These are phyloP conservation scores for Kuschelorhynchus macadamiae DNA, from an alignment of 2,888 invertebrate species.

Conservation along the genomic window DNA sequence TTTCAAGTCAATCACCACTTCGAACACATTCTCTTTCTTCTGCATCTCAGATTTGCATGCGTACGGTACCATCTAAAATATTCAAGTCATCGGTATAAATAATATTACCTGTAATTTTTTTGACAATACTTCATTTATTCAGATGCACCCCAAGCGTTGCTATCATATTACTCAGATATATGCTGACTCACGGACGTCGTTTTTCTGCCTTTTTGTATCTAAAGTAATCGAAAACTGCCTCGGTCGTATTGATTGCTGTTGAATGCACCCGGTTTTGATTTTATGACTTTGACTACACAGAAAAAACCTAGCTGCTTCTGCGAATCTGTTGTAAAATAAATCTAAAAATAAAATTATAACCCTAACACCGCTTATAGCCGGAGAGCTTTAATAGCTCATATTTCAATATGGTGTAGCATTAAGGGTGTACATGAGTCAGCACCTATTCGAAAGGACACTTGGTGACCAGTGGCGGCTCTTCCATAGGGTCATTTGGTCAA, in stretches of 20 bases:
- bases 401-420: no score
- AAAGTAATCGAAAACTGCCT: slow-evolving; percentile 33
- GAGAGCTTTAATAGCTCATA: no score
- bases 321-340: no score
- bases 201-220: slow-evolving; percentile 27
- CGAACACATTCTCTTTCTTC: neutral
- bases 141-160: slow-evolving; percentile 41
- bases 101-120: slow-evolving; percentile 46
- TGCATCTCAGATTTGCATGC: slow-evolving; percentile 34
- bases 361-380: no score
- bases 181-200: slow-evolving; percentile 25
- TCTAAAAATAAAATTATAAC: no score
- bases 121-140: slow-evolving; percentile 46
- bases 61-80: slow-evolving; percentile 26
- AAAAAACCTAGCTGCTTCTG: no score
- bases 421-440: no score
- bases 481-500: no score
- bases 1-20: slow-evolving; percentile 27
- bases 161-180: slow-evolving; percentile 33
- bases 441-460: no score
- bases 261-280: slow-evolving; percentile 4
- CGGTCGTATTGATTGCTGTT: slow-evolving; percentile 24
- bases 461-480: no score
- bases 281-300: no score
- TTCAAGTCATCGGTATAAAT: slow-evolving; percentile 45